phyloP scores from a whole-genome alignment of 2,888 invertebrate genomes.

The Nymphalis c-album region DNA sequence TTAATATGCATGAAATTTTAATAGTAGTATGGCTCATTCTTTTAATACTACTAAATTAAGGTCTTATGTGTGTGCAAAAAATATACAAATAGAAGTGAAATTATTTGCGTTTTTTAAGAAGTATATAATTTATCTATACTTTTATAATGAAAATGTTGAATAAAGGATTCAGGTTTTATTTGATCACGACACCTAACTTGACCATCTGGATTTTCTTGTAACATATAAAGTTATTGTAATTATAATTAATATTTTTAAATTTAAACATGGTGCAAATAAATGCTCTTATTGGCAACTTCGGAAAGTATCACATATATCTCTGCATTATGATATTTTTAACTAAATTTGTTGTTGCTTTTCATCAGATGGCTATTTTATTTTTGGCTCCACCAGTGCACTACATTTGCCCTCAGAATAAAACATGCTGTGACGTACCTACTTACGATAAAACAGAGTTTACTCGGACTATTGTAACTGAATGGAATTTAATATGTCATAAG shows the following conservation, averaged over 20 bases:
- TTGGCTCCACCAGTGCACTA: constrained; percentile 67
- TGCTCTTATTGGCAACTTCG: constrained; percentile 66
- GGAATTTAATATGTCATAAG: constrained; percentile 86
- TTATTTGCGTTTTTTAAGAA: too few relatives aligned
- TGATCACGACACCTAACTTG: too few relatives aligned
- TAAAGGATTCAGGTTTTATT: too few relatives aligned
- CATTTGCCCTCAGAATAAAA: constrained; percentile 53
- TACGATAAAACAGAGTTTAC: constrained; percentile 84
- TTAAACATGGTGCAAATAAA: constrained; percentile 56
- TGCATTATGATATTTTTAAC: constrained; percentile 66
- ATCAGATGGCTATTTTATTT: constrained; percentile 78
- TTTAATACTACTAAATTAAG: too few relatives aligned
- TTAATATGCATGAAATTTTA: too few relatives aligned
- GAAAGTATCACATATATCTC: constrained; percentile 64
- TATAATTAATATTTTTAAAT: background rate
- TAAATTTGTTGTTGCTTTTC: constrained; percentile 77
- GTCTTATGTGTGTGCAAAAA: too few relatives aligned
- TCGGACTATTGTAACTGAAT: constrained; percentile 87
- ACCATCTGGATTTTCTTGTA: too few relatives aligned
- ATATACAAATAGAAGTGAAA: too few relatives aligned
- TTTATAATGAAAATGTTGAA: too few relatives aligned
- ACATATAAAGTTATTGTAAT: background rate
- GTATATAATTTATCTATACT: too few relatives aligned
- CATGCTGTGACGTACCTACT: constrained; percentile 77
- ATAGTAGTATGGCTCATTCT: too few relatives aligned